Conservation (phyloP, 2,888 invertebrate genomes). For the Exocentrus adspersus region DNA sequence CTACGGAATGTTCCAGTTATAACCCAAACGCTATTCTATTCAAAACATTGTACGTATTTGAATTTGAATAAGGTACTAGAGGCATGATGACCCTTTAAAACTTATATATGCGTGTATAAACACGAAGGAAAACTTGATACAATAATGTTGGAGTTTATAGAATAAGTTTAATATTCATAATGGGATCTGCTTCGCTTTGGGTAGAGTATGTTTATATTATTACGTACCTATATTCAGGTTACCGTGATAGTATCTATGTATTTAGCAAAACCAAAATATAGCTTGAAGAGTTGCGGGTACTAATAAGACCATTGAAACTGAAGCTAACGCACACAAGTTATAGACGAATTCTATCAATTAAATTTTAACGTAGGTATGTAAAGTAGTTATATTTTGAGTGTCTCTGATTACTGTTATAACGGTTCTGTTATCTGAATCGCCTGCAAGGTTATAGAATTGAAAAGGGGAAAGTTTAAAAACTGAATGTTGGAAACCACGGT, state of each 20-base stretch:
- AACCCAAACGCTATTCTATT: not conserved
- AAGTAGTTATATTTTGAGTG: too few relatives aligned
- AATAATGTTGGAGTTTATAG: not conserved
- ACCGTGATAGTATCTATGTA: too few relatives aligned
- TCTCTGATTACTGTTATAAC: too few relatives aligned
- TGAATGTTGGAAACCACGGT: slow-evolving; percentile 21
- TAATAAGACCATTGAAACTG: too few relatives aligned
- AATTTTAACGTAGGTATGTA: too few relatives aligned
- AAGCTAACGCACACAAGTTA: too few relatives aligned
- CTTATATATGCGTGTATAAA: slow-evolving; percentile 10
- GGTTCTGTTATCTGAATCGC: too few relatives aligned
- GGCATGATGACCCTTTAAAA: slow-evolving; percentile 15
- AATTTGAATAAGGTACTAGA: slow-evolving; percentile 6
- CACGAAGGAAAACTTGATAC: slow-evolving; percentile 18
- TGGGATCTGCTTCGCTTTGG: too few relatives aligned
- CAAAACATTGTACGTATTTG: slow-evolving; percentile 13
- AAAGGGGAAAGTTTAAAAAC: slow-evolving; percentile 8
- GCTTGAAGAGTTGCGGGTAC: too few relatives aligned
- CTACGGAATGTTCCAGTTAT: not conserved
- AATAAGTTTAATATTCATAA: not conserved
- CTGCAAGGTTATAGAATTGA: not conserved
- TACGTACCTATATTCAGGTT: not conserved
- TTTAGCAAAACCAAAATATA: too few relatives aligned
- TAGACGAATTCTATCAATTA: too few relatives aligned
- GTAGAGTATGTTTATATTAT: too few relatives aligned